phyloP scores from a whole-genome alignment of 2,797 vertebrate genomes.

The Halcyon smyrnensis region DNA sequence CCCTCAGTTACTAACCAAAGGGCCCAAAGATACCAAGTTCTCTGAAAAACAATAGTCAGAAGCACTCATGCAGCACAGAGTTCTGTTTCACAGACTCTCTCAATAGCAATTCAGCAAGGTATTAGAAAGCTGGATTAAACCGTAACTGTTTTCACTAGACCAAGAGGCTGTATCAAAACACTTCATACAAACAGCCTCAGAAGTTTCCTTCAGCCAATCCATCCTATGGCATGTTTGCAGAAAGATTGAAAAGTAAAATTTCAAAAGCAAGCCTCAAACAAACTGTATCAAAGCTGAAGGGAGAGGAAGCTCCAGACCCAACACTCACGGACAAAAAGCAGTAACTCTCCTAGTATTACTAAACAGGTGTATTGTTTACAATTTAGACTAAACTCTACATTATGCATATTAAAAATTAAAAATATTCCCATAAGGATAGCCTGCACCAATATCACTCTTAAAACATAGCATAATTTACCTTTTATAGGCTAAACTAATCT shows the following conservation, averaged over 20 bases:
- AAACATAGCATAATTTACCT: not conserved
- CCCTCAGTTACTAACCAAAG: not conserved
- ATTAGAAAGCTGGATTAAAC: not conserved
- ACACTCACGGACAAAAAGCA: not conserved
- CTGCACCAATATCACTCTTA: not conserved
- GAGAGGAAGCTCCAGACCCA: not conserved
- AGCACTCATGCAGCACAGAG: not conserved
- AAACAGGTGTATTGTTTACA: not conserved
- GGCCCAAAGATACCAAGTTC: not conserved
- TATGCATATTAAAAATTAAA: not conserved
- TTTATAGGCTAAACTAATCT: not conserved
- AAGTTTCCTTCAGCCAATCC: not conserved
- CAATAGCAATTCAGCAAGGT: fast-evolving
- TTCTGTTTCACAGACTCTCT: not conserved
- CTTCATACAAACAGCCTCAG: not conserved
- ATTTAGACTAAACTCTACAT: not conserved
- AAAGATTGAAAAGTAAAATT: not conserved
- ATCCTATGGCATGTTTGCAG: fast-evolving
- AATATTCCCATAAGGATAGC: not conserved
- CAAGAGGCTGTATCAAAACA: not conserved
- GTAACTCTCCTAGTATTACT: not conserved
- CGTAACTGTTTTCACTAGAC: not conserved
- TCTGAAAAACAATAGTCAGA: not conserved
- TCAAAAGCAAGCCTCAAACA: not conserved
- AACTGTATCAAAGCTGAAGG: not conserved